A percentile compares a stretch with the other conserved stretches of the same genome.
phyloP scores from a whole-genome alignment of 2,797 vertebrate genomes.

The Chaetophractus vellerosus region DNA sequence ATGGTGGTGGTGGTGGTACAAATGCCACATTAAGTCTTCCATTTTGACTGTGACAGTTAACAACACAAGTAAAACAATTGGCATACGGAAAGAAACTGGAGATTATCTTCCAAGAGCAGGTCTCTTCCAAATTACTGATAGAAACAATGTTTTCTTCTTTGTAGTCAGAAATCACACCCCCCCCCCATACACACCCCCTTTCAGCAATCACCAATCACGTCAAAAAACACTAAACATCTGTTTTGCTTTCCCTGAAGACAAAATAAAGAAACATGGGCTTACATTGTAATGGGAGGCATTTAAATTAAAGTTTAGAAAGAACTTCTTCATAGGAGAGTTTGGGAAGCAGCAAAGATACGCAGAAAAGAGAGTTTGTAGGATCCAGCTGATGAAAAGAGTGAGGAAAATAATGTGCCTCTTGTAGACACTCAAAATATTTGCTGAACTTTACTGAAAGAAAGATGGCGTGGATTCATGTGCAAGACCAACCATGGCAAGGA shows the following conservation, averaged over 20 bases:
- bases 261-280: not conserved
- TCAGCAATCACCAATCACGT: constrained; percentile 2
- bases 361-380: constrained; percentile 21
- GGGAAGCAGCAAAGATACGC: not conserved
- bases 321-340: not conserved
- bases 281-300: not conserved
- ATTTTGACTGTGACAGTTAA: constrained; percentile 3
- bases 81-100: constrained; percentile 26
- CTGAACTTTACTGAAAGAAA: not conserved
- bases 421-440: constrained; percentile 33
- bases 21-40: not conserved
- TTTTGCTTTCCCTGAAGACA: constrained; percentile 46
- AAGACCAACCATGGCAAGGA: not conserved
- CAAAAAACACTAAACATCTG: constrained; percentile 24
- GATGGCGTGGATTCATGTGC: not conserved
- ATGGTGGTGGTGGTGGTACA: not conserved
- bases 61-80: not conserved
- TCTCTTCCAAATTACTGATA: constrained; percentile 3
- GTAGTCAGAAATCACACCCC: not conserved
- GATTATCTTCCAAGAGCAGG: not conserved
- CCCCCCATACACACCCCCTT: not conserved
- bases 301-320: constrained; percentile 62
- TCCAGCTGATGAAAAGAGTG: constrained; percentile 1
- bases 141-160: constrained; percentile 1
- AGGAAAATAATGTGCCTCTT: constrained; percentile 2